Base-by-base conservation (phyloP, 2,888 invertebrate species). In the Podotricha telesiphe region DNA sequence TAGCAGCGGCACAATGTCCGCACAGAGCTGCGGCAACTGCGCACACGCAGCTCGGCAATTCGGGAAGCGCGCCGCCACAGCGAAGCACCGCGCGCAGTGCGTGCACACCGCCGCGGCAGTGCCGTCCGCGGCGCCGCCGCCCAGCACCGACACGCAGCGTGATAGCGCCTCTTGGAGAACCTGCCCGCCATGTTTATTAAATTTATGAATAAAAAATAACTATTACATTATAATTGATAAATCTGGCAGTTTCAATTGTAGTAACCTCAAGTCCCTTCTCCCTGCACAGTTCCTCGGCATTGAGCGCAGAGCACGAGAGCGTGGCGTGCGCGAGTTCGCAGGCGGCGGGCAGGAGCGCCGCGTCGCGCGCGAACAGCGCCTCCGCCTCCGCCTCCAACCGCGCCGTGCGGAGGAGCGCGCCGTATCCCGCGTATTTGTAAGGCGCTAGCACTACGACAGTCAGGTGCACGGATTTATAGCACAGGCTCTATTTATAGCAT, bases 391-490 rank as follows among this genome's bases (percentile, higher is more conserved):
- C 98, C 89, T 99, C 99, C 84, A 99, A 90, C 75, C 96, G 95
- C 74, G 99, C 98, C 2, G 99, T 99, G 87, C 98, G 97, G 64
- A 99, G 97, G 22, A 99, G 94, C 91, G 98, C 98, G 0, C 98
- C 98, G 93, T 99, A 99, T 13, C 99, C 99, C 68, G 99, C 98
- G 92, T 99, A 99, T 87, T 99, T 99, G 93, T 99, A 99, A 0
- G 99, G 99, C 66, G 97, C 95, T 48, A 99, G 92, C 71, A 97
- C 98, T 96, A 53, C 28, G 34, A 5, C 15, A 51, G 6, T 28
- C 28, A 28, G n/a, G n/a, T n/a, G n/a, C n/a, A n/a, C n/a, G n/a
- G n/a, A n/a, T n/a, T n/a, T n/a, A n/a, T n/a, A n/a, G n/a, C n/a
- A n/a, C n/a, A n/a, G n/a, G n/a, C n/a, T n/a, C n/a, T n/a, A n/a